Base-by-base conservation (phyloP, 2,888 invertebrate species). In the Panorpa germanica region DNA sequence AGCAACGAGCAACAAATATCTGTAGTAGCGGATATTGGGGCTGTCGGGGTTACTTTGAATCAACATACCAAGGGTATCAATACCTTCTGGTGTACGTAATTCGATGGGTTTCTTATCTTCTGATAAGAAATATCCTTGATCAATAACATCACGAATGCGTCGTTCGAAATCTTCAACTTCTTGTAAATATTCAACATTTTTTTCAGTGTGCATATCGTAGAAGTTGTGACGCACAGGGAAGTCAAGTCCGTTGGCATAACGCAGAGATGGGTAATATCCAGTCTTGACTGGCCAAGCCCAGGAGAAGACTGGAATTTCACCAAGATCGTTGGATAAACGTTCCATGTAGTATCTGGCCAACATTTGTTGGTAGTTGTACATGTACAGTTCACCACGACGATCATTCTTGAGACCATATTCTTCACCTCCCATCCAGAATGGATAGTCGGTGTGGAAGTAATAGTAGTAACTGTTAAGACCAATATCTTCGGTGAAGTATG, bases 401-500 rank as follows among this genome's bases (percentile, higher is more conserved):
- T 66, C 60, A 41, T 63, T 65, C 11, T 53, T 39, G 26, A 55
- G 32, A 9, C 52, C 53, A 33, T 57, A 59, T 29, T 61, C 53
- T 14, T 62, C 52, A 31, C 62, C 59, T 27, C 59, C 55, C 46
- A 70, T 52, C 65, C 70, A 70, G 60, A 66, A 70, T 22, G 74
- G 70, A 43, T 60, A 60, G 34, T 65, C 59, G 36, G 59, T 45
- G 43, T 72, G 65, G 54, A 67, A 63, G 49, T 62, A 68, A 50
- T 62, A 67, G 55, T 75, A 74, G 52, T 59, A 72, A 1, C 63
- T 45, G 50, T 72, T 75, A 42, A 70, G 52, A 34, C 70, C 73
- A 39, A 75, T 55, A 43, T 76, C 76, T 45, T 76, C 73, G 19
- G 67, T 70, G 52, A 73, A 71, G 52, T 76, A 76, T 20, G 65